These are phyloP conservation scores for Coreoperca whiteheadi DNA, from an alignment of 2,113 vertebrate species.

Conservation along the genomic window DNA sequence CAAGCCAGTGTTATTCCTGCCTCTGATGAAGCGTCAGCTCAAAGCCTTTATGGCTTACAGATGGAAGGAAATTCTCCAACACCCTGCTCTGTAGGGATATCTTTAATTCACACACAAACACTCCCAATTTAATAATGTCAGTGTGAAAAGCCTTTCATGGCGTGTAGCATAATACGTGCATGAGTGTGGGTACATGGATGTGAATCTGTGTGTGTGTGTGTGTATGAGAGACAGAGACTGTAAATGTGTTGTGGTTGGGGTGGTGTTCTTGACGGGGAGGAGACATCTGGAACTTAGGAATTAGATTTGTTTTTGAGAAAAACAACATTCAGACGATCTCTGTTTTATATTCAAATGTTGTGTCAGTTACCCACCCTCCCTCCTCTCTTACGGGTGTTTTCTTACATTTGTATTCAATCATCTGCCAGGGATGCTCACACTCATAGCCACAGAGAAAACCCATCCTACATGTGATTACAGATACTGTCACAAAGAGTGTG, in stretches of 20 bases:
- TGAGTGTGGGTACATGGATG: neutral
- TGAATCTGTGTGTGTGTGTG: slow-evolving; percentile 8
- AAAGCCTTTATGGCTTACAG: slow-evolving; percentile 65
- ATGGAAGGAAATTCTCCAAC: slow-evolving; percentile 51
- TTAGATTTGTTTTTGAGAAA: slow-evolving; percentile 60
- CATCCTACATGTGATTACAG: slow-evolving; percentile 31
- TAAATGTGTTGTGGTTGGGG: slow-evolving; percentile 18
- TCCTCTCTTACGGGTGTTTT: slow-evolving; percentile 29
- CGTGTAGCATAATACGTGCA: slow-evolving; percentile 12
- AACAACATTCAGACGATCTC: slow-evolving; percentile 47
- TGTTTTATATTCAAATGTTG: slow-evolving; percentile 60
- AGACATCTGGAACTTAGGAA: slow-evolving; percentile 58
- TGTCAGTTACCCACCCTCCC: slow-evolving; percentile 35
- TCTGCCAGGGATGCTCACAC: slow-evolving; percentile 40
- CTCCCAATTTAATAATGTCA: slow-evolving; percentile 53
- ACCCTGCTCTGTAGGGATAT: slow-evolving; percentile 46
- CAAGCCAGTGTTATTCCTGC: slow-evolving; percentile 62
- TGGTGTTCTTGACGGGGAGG: slow-evolving; percentile 43
- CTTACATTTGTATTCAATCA: slow-evolving; percentile 62
- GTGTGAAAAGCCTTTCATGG: slow-evolving; percentile 41
- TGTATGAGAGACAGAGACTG: neutral
- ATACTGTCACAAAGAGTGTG: slow-evolving; percentile 13
- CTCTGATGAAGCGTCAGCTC: slow-evolving; percentile 62
- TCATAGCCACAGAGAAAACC: slow-evolving; percentile 28
- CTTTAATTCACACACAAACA: slow-evolving; percentile 55